Evolutionary conservation across 1,140 invertebrate species (phyloP).

Genomic region (Bombus huntii): DNA sequence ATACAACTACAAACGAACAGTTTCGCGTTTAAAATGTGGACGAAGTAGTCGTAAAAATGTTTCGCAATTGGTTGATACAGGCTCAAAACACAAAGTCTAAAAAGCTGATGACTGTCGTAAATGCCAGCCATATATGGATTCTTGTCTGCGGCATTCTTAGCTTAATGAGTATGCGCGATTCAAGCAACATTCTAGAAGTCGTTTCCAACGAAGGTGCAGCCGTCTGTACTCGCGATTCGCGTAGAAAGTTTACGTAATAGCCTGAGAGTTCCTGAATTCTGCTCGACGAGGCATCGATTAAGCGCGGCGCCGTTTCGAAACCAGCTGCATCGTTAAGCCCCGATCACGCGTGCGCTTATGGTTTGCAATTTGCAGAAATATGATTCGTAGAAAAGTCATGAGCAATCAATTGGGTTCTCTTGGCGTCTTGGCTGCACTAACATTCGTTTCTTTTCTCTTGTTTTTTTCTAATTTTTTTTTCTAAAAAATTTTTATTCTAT

Average conservation of each 20-base stretch:
- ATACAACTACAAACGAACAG: not conserved
- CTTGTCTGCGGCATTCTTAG: slow-evolving; percentile 45
- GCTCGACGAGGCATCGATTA: slow-evolving; percentile 41
- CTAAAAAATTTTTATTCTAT: too few relatives aligned
- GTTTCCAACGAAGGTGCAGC: slow-evolving; percentile 2
- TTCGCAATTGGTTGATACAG: slow-evolving; percentile 54
- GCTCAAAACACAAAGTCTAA: slow-evolving; percentile 48
- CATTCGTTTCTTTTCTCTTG: not conserved
- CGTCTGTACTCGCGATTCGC: not conserved
- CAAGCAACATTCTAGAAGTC: slow-evolving; percentile 40
- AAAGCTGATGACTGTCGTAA: slow-evolving; percentile 56
- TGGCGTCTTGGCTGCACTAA: not conserved
- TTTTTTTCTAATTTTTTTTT: too few relatives aligned
- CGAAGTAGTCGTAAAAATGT: slow-evolving; percentile 53
- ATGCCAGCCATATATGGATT: slow-evolving; percentile 63
- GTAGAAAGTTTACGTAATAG: slow-evolving; percentile 38
- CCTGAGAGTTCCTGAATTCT: slow-evolving; percentile 38
- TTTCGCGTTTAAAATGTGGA: not conserved
- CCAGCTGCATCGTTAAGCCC: slow-evolving; percentile 44
- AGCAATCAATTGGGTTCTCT: not conserved
- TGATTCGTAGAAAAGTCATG: slow-evolving; percentile 3
- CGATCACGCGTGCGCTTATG: not conserved
- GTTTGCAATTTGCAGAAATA: not conserved
- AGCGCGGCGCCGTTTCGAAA: slow-evolving; percentile 48
- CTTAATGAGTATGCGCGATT: slow-evolving; percentile 8